Base-by-base conservation (phyloP, 2,888 invertebrate species). In the Lepidocyrtoides sp. region DNA sequence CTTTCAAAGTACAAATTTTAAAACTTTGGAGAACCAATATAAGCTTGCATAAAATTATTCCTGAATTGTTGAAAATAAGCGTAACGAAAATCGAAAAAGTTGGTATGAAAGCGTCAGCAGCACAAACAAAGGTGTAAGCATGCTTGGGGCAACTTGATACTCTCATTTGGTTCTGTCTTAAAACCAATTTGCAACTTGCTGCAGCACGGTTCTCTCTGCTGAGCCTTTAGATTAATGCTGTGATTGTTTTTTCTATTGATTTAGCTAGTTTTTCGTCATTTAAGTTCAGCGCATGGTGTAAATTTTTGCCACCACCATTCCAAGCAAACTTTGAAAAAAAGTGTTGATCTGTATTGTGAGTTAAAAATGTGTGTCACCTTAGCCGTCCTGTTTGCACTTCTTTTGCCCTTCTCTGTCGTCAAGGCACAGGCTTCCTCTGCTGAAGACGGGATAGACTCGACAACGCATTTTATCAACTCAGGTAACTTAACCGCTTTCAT, bases 401-500 rank as follows among this genome's bases (percentile, higher is more conserved):
- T 86, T 26, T n/a, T 86, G 5, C 20, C 79, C 20, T 79, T 63
- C 7, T 51, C 60, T 29, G 29, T 63, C 17, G 17, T 81, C 2
- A 1, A 17, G 0, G 79, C 54, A 20, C 57, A 72, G 48, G 12
- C 8, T 0, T 48, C 48, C 51, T 54, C 44, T 12, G 54, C 14
- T 29, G 89, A 89, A n/a, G 89, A 89, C 48, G 82, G 72, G 36
- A 82, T 89, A 36, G 89, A 89, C 44, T 89, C 89, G 14, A 89
- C 89, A 57, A 89, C 89, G 0, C 81, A 89, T 51, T 75, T 17
- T 32, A 48, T 57, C 1, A 79, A 48, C 81, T 57, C 89, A 63
- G 77, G 87, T 87, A 87, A 87, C 10, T 57, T 48, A n/a, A 54
- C 17, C 5, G 54, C 36, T 36, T 36, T 36, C 7, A 36, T 36